phyloP scores from a whole-genome alignment of 2,797 vertebrate genomes.

The Ispidina lecontei region DNA sequence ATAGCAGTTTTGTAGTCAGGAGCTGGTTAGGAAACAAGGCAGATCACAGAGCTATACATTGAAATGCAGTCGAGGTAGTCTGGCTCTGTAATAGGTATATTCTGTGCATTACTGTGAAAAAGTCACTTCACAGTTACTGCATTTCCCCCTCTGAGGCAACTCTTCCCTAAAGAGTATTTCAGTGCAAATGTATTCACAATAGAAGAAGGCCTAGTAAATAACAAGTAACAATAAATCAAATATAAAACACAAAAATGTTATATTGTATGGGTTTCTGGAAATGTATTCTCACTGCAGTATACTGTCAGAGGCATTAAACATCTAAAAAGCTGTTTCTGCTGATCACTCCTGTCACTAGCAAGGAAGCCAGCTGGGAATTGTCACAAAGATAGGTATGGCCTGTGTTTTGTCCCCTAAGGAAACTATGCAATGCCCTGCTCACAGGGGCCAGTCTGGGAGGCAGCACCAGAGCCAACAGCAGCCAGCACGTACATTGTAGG shows the following conservation, averaged over 20 bases:
- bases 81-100: neutral
- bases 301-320: conserved; percentile 6
- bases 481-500: neutral
- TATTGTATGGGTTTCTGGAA: neutral
- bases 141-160: conserved; percentile 18
- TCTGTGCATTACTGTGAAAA: neutral
- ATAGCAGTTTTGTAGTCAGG: neutral
- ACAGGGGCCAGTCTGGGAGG: rapidly evolving
- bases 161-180: conserved; percentile 22
- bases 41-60: neutral
- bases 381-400: neutral
- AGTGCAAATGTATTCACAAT: neutral
- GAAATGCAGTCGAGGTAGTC: neutral
- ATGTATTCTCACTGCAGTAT: neutral
- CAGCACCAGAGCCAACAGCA: neutral
- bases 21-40: neutral
- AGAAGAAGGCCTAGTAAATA: conserved; percentile 12
- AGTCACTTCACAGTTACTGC: conserved; percentile 1
- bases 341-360: conserved; percentile 27
- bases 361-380: conserved; percentile 14
- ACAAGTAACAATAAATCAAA: conserved; percentile 18
- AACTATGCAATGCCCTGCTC: neutral
- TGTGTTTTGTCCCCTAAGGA: neutral
- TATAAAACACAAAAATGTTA: neutral
- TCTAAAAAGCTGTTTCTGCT: conserved; percentile 32